Percentiles rank a stretch among this genome's conserved stretches.
These are phyloP conservation scores for Steatocranus sp. DNA, from an alignment of 2,797 vertebrate species.

Conservation along the genomic window DNA sequence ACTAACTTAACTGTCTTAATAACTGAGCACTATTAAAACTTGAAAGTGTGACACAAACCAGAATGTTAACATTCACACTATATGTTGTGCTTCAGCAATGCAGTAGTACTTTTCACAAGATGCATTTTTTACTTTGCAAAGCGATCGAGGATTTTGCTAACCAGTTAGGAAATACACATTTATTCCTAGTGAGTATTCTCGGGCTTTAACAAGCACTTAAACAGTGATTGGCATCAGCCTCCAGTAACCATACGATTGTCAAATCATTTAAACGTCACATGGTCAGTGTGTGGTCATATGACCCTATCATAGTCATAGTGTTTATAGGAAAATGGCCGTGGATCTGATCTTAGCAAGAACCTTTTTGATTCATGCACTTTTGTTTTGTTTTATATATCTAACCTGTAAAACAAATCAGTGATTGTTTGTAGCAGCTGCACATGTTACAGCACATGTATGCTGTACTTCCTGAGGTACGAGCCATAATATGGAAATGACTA, in stretches of 20 bases:
- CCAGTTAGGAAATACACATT: rapidly evolving
- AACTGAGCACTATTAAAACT: neutral
- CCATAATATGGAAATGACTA: neutral
- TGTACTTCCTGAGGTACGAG: rapidly evolving
- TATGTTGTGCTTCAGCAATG: neutral
- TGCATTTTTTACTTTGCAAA: neutral
- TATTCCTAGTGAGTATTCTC: neutral
- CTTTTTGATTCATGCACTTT: rapidly evolving
- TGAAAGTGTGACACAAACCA: neutral
- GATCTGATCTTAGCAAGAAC: neutral
- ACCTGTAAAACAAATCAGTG: neutral
- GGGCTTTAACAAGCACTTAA: neutral
- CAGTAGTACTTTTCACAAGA: neutral
- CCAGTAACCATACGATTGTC: rapidly evolving
- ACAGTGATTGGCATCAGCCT: neutral
- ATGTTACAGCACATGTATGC: too few species aligned
- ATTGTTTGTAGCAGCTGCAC: neutral
- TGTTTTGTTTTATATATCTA: neutral
- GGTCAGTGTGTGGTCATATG: neutral
- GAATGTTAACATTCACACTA: neutral
- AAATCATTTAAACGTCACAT: rapidly evolving
- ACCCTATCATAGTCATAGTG: neutral
- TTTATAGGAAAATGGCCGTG: rapidly evolving
- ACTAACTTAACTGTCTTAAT: neutral
- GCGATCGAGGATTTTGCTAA: neutral